Conservation (phyloP, 2,113 vertebrate species). For the Sinocyclocheilus anshuiensis region DNA sequence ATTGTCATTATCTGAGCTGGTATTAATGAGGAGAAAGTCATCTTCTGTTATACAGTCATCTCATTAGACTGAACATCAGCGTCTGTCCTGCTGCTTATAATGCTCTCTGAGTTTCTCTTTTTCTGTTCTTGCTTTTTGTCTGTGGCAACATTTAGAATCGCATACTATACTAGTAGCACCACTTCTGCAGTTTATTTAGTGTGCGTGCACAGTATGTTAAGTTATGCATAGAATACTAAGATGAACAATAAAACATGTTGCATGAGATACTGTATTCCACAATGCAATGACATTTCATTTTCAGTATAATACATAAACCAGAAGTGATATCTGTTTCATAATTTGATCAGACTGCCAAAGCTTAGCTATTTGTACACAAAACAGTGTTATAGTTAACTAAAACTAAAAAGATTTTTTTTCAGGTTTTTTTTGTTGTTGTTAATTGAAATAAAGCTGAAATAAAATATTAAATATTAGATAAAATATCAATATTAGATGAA, state of each 20-base stretch:
- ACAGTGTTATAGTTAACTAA: neutral
- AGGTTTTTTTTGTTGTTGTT: no score
- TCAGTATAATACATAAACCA: neutral
- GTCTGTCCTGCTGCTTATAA: neutral
- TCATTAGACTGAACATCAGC: neutral
- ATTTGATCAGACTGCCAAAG: neutral
- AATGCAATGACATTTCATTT: neutral
- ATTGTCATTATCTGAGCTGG: neutral
- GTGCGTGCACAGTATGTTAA: neutral
- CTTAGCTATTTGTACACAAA: neutral
- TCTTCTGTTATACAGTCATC: neutral
- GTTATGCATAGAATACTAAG: neutral
- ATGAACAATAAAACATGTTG: neutral
- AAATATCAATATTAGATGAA: neutral
- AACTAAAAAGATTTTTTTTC: neutral
- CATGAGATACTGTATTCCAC: neutral
- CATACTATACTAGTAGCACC: neutral
- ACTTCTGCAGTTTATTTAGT: neutral
- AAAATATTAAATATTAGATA: neutral
- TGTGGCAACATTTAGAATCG: neutral
- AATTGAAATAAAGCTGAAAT: neutral
- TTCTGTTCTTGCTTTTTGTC: neutral
- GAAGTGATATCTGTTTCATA: neutral
- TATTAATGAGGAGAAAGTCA: neutral
- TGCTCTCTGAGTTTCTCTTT: neutral